Evolutionary conservation across 2,113 vertebrate genomes (phyloP), one percentile per base, ranked within the genome.

Genomic region (Chaetorhynchus papuensis): DNA sequence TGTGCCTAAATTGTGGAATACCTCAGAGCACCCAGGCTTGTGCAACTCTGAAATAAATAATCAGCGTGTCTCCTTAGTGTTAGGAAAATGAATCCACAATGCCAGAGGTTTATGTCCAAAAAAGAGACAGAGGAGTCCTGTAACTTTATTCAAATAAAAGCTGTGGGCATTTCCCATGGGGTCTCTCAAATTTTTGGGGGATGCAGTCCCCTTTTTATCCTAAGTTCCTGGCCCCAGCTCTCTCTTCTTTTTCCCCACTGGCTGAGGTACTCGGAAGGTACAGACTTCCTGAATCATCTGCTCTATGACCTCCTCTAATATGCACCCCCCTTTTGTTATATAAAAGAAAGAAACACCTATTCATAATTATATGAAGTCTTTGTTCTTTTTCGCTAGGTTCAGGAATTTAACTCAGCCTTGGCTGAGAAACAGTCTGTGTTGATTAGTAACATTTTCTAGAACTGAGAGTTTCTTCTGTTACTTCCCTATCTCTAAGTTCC

Each of bases 211-310:
- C 2, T 70, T 50, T 59, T 82, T 60, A 5, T 70, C 31, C 20
- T 35, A 6, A 60, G 16, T 52, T 60, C 27, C 24, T 13, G 22
- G 9, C 19, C 0, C 0, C 31, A 50, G 22, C 8, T 83, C 19
- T 15, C 15, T 41, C 9, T 66, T 45, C 21, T 9, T 45, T 65
- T 47, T 47, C 9, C 7, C 30, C 7, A 3, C 2, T 60, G 30
- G 12, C 15, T 23, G 30, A 60, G 11, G 19, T 82, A 20, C 30
- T 10, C 30, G 37, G 6, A 60, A 42, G 24, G 6, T 41, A 35
- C 44, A 50, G 65, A 19, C 19, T 42, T 52, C 45, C 37, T 0
- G 0, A 52, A 50, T 30, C 0, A 0, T 24, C 44, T 70, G 6
- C 11, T 42, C 15, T 59, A 1, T 41, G 19, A 10, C n/a, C 7